Evolutionary conservation across 2,113 vertebrate genomes (phyloP), one percentile per base, ranked within the genome.

Genomic region (Tupaia chinensis): DNA sequence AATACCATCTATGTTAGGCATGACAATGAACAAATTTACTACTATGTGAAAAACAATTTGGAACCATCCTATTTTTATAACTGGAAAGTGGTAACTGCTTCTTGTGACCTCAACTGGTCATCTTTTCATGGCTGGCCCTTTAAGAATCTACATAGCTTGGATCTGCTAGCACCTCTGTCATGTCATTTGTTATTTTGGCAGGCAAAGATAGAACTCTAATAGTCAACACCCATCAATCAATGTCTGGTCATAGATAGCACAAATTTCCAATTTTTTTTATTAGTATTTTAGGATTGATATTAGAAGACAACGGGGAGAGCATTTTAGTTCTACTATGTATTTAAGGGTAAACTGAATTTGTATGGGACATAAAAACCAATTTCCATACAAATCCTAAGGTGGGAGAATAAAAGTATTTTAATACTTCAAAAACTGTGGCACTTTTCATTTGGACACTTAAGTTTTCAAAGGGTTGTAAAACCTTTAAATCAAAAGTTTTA

Each of bases 311-410:
- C 54, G 13, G 27, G 44, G 60, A 32, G 27, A 66, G 20, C 29
- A 79, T 44, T 68, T 93, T 53, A 89, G 25, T 80, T 74, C 56
- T 85, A 44, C 54, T 85, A 17, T 54, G 25, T 11, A 17, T 92
- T 29, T 83, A 82, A 66, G 20, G 23, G 27, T 29, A 87, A 84
- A 84, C 10, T 72, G 44, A 78, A 93, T 91, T 68, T 87, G 56
- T 82, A 87, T 15, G 76, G 27, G 53, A 93, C 85, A 80, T 29
- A 10, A 81, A 78, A 86, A 76, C 16, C 81, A 76, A 96, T 54
- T 94, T 56, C 34, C 69, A 87, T 63, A 89, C 32, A 63, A 72
- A 79, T 89, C 81, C 79, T 84, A 83, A 94, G 15, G 27, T 69
- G 23, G 44, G 27, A 89, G 32, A 32, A 69, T 14, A 69, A 25